Evolutionary conservation across 2,113 vertebrate species (phyloP), one percentile per base, ranked within the genome.

Genomic region (Hystrix brachyura): DNA sequence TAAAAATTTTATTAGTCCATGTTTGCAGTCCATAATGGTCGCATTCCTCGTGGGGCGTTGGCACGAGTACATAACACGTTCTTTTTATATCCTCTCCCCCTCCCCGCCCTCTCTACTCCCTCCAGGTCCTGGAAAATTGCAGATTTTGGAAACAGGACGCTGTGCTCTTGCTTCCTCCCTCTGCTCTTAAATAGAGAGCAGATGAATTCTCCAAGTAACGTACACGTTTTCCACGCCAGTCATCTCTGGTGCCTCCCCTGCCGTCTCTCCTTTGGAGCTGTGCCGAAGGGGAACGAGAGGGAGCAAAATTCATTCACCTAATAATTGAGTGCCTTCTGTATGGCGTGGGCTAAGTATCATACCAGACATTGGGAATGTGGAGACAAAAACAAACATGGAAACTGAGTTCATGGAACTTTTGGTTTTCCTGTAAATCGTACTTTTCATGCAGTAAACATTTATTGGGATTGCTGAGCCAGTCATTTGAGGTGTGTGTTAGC

Each of bases 341-440:
- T 27, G 82, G 65, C 48, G 23, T 29, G 17, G 15, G 43, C 89
- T 67, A 69, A 81, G 51, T 82, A 55, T 9, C 88, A 59, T 74
- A 48, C 19, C 55, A 64, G 25, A 34, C 38, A n/a, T 62, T 93
- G 46, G 74, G n/a, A 91, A 90, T 91, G 65, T 89, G 21, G 83
- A 95, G 38, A 84, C 67, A 87, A 90, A 93, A 92, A 67, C 34
- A 84, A 89, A 74, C 79, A 59, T 18, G 88, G 81, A 80, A 85
- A 71, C 55, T 48, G 62, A 90, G 29, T 10, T 48, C n/a, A 38
- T 21, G 64, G 69, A 82, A 29, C 4, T 84, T 86, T 89, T 46
- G 62, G 12, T 51, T 83, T 94, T 96, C 65, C 72, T 69, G 29
- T 79, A 9, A 32, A 55, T 90, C 76, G 5, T 81, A 15, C 27